These are phyloP conservation scores for Dromius quadrimaculatus DNA, from an alignment of 2,888 invertebrate genomes.

Conservation along the genomic window DNA sequence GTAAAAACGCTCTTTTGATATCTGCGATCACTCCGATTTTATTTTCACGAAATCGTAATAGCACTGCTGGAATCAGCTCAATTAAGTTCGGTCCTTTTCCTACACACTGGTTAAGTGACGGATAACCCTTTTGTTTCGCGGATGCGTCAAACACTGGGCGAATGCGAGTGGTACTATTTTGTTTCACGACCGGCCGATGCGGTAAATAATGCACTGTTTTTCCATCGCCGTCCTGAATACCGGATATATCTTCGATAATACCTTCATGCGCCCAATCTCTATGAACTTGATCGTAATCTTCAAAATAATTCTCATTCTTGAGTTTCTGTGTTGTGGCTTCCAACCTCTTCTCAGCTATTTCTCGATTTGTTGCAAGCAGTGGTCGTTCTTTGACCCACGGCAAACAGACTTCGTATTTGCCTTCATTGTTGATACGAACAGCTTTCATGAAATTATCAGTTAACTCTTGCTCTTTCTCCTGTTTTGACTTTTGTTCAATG, in stretches of 20 bases:
- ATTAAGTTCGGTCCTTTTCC: conserved; percentile 11
- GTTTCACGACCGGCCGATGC: conserved; percentile 51
- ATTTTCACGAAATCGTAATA: conserved; percentile 15
- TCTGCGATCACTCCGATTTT: conserved; percentile 42
- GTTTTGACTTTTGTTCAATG: conserved; percentile 52
- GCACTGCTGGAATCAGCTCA: conserved; percentile 12
- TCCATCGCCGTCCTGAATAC: neutral
- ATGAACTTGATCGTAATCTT: conserved; percentile 55
- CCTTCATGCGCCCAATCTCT: conserved; percentile 57
- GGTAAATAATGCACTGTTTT: conserved; percentile 48
- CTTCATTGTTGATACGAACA: conserved; percentile 8
- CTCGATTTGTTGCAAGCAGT: conserved; percentile 53
- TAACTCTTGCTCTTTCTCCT: conserved; percentile 43
- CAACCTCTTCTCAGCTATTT: conserved; percentile 51
- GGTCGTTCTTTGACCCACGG: conserved; percentile 57
- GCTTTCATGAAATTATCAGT: neutral
- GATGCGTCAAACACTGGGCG: conserved; percentile 57
- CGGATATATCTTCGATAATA: conserved; percentile 55
- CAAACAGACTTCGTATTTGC: conserved; percentile 57
- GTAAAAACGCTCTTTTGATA: conserved; percentile 26
- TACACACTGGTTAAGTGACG: conserved; percentile 42
- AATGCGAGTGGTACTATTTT: conserved; percentile 54
- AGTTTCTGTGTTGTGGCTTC: conserved; percentile 48
- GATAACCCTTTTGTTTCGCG: conserved; percentile 48
- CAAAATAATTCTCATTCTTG: conserved; percentile 33